These are phyloP conservation scores for Accipiter cooperii DNA, from an alignment of 2,113 vertebrate genomes.

Conservation along the genomic window DNA sequence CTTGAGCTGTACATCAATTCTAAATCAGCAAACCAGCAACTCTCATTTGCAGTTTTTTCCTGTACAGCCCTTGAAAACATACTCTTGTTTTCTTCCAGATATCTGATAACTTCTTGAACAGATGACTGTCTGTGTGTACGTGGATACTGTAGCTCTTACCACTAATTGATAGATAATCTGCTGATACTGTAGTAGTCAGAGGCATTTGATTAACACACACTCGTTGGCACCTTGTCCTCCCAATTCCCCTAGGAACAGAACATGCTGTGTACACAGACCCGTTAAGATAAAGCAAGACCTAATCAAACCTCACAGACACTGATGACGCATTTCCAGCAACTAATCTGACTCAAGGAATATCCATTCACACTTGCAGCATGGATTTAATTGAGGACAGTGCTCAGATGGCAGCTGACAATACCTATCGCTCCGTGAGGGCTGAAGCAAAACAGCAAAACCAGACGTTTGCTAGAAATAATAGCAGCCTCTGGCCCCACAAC, in stretches of 20 bases:
- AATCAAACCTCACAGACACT: neutral
- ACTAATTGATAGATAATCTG: neutral
- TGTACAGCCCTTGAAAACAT: neutral
- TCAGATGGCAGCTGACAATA: neutral
- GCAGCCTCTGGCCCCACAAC: neutral
- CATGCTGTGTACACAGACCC: neutral
- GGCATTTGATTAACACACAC: neutral
- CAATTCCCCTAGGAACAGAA: neutral
- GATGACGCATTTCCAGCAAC: neutral
- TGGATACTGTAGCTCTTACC: neutral
- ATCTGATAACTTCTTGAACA: neutral
- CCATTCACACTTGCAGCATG: neutral
- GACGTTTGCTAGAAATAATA: neutral
- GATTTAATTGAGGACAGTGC: neutral
- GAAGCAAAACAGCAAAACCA: neutral
- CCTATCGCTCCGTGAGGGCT: neutral
- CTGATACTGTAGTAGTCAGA: neutral
- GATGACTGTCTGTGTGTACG: neutral
- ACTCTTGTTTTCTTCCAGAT: neutral
- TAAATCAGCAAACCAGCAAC: neutral
- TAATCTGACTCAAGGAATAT: neutral
- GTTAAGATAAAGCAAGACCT: neutral
- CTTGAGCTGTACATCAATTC: neutral
- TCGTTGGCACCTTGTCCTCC: neutral
- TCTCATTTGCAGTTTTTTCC: neutral